Base-by-base conservation (phyloP, 2,888 invertebrate species). In the Amphipoea lucens region DNA sequence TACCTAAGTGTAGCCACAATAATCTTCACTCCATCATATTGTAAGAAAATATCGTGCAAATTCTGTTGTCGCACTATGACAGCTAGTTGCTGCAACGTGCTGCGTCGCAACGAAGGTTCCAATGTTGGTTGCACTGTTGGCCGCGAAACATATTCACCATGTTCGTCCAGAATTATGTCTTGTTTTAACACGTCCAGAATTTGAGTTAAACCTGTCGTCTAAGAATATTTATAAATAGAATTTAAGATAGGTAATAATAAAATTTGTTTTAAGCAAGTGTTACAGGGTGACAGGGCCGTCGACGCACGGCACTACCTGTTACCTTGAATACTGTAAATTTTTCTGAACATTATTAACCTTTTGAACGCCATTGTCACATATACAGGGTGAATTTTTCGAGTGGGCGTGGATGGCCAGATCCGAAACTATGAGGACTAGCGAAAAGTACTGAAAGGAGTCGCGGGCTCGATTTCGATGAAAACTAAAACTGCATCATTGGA, bases 101-200 rank as follows among this genome's bases (percentile, higher is more conserved):
- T 98, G 87, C 98, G 97, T 11, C 97, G 96, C 75, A 98, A 95
- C n/a, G 97, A 97, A 1, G 98, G 98, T 88, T 98, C 98, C 23
- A 98, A 90, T 0, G 94, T 92, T 0, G 96, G 94, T 23, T 91
- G 92, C 11, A 88, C 65, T 4, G 86, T 76, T 0, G 85, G 81
- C 1, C 89, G 89, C 0, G 91, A 86, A 4, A 91, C 84, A n/a
- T 91, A 93, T 72, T 92, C 94, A 5, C 92, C 93, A n/a, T 92
- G 91, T 29, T 94, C 94, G 71, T 96, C 94, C 3, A 96, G 82
- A 9, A 91, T 83, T 81, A 96, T 91, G 81, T 96, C 97, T 92
- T 96, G 96, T 85, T 96, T 96, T 69, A 97, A 89, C 0, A 97
- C 96, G 62, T 96, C 96, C 76, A 97, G 78, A 4, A 96, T 94